These are phyloP conservation scores for Tiphia femorata DNA, from an alignment of 2,888 invertebrate genomes.

Conservation along the genomic window DNA sequence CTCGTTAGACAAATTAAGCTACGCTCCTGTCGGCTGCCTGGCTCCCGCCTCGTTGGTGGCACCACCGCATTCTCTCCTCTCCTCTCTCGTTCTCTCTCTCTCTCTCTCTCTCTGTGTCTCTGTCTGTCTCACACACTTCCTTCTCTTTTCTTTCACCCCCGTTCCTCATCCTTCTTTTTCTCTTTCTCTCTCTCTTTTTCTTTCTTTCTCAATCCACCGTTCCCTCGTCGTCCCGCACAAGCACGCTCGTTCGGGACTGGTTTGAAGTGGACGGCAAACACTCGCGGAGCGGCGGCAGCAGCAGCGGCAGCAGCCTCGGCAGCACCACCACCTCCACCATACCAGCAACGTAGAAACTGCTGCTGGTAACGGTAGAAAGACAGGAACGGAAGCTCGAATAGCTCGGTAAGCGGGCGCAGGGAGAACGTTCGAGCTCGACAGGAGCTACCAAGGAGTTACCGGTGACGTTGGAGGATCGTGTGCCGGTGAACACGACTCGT, in stretches of 20 bases:
- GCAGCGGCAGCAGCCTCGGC: constrained; percentile 39
- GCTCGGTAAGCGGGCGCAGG: constrained; percentile 45
- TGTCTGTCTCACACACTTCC: no score
- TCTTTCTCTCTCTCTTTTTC: constrained; percentile 8
- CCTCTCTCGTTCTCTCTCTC: constrained; percentile 21
- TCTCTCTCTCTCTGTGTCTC: constrained; percentile 9
- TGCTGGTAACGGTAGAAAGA: constrained; percentile 17
- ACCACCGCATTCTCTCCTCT: constrained; percentile 21
- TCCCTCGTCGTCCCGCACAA: constrained; percentile 26
- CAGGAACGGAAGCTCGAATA: constrained; percentile 35
- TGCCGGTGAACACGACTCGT: no score
- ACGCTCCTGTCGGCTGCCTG: constrained; percentile 48
- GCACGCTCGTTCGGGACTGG: constrained; percentile 65
- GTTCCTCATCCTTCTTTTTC: constrained; percentile 17
- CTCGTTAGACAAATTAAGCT: constrained; percentile 67
- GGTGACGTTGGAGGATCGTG: no score
- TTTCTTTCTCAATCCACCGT: constrained; percentile 17
- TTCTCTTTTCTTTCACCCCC: constrained; percentile 3
- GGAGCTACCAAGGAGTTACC: constrained; percentile 29
- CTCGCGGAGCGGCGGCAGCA: constrained; percentile 53
- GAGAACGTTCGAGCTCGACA: constrained; percentile 40
- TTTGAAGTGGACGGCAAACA: constrained; percentile 69
- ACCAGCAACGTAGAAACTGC: constrained; percentile 19
- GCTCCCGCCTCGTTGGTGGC: constrained; percentile 40
- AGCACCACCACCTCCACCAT: constrained; percentile 11